Percentiles rank a stretch among this genome's conserved stretches.
Conservation (phyloP, 1,140 invertebrate genomes). For the Zeugodacus cucurbitae region DNA sequence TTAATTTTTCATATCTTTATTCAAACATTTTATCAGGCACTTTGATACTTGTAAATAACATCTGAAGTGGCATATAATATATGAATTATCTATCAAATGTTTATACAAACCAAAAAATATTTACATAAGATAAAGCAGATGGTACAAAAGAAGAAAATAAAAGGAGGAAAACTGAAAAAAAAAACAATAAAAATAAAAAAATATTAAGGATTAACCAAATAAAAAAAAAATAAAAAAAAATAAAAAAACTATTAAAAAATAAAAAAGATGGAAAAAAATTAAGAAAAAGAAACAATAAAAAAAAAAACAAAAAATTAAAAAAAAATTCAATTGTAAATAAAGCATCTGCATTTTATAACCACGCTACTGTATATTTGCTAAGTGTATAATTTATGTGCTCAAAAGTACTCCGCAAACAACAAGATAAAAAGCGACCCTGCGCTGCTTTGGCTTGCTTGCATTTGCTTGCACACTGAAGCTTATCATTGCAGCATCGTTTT, state of each 20-base stretch:
- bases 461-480: neutral
- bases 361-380: constrained; percentile 17
- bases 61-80: neutral
- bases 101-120: neutral
- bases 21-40: too few species aligned
- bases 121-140: neutral
- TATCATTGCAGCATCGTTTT: constrained; percentile 17
- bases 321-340: neutral
- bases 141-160: neutral
- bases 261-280: neutral
- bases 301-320: neutral
- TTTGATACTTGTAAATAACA: neutral
- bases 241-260: neutral
- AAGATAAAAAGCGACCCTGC: constrained; percentile 1
- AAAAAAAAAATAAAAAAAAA: neutral
- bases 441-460: too few species aligned
- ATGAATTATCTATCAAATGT: neutral
- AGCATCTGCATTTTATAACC: neutral
- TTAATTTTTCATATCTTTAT: too few species aligned
- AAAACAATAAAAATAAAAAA: neutral
- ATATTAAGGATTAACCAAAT: neutral
- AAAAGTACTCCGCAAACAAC: neutral
- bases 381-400: constrained; percentile 28
- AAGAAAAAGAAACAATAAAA: too few species aligned
- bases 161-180: too few species aligned